phyloP scores from a whole-genome alignment of 2,797 vertebrate species.

The Sus cebifrons region DNA sequence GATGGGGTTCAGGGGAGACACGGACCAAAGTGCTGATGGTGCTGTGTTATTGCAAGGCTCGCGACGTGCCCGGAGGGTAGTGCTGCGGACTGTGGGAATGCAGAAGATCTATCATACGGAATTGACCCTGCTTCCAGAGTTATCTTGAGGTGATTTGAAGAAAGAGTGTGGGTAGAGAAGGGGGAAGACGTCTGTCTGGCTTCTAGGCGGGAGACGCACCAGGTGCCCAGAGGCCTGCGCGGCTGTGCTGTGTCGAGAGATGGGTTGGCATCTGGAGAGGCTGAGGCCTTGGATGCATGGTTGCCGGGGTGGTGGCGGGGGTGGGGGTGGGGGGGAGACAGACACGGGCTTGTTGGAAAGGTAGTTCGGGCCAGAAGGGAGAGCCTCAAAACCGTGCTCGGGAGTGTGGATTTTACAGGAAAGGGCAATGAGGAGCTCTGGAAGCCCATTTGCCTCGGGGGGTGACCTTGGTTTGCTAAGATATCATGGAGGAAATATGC shows the following conservation, averaged over 20 bases:
- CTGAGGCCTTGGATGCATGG: conserved; percentile 14
- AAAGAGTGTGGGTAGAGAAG: conserved; percentile 10
- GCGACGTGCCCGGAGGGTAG: conserved; percentile 33
- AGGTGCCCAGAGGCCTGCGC: background rate
- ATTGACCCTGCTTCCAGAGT: conserved; percentile 24
- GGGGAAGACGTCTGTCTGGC: background rate
- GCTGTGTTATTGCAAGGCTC: conserved; percentile 3
- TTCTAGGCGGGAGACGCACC: conserved; percentile 15
- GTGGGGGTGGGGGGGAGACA: background rate
- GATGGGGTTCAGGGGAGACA: background rate
- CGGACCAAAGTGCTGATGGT: conserved; percentile 13
- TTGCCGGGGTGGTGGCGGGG: no score
- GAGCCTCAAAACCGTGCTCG: background rate
- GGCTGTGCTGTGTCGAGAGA: background rate
- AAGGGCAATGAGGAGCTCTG: background rate
- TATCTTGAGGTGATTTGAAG: conserved; percentile 57
- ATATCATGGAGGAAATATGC: background rate
- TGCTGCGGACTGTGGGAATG: conserved; percentile 15
- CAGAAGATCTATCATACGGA: conserved; percentile 6
- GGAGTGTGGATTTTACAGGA: conserved; percentile 3
- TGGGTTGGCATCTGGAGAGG: conserved; percentile 11
- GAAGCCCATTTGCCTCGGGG: background rate
- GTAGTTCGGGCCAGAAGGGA: background rate
- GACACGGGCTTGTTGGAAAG: background rate
- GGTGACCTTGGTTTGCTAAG: conserved; percentile 27